These are phyloP conservation scores for Haemorhous mexicanus DNA, from an alignment of 2,113 vertebrate genomes.

Conservation along the genomic window DNA sequence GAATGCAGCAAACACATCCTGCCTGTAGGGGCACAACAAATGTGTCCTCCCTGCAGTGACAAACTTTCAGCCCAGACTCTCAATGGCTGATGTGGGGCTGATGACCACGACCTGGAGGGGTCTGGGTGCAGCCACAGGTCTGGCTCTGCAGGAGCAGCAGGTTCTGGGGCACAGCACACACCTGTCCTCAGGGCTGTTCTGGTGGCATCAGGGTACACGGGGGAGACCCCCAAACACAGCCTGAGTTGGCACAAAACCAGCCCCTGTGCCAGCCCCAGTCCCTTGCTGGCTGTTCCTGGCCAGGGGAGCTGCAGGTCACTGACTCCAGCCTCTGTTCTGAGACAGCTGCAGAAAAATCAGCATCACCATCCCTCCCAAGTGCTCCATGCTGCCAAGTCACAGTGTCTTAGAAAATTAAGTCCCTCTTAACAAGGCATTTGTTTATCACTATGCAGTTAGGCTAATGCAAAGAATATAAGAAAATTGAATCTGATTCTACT, in stretches of 20 bases:
- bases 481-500: background rate
- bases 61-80: background rate
- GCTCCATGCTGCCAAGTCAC: constrained; percentile 16
- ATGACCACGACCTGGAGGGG: background rate
- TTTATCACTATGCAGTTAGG: background rate
- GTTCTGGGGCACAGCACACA: background rate
- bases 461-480: constrained; percentile 6
- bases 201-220: background rate
- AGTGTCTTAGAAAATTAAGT: background rate
- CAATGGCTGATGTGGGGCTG: accelerated
- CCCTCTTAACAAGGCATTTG: background rate
- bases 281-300: background rate
- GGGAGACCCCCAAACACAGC: background rate
- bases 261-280: background rate
- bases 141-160: background rate
- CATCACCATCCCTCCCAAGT: background rate
- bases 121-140: background rate
- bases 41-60: background rate
- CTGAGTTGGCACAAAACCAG: background rate
- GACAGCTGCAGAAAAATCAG: background rate
- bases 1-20: background rate
- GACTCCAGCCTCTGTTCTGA: background rate
- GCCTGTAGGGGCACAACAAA: background rate
- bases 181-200: background rate
- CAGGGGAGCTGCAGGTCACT: background rate